Evolutionary conservation across 2,888 invertebrate species (phyloP).

Genomic region (Helobdella robusta): DNA sequence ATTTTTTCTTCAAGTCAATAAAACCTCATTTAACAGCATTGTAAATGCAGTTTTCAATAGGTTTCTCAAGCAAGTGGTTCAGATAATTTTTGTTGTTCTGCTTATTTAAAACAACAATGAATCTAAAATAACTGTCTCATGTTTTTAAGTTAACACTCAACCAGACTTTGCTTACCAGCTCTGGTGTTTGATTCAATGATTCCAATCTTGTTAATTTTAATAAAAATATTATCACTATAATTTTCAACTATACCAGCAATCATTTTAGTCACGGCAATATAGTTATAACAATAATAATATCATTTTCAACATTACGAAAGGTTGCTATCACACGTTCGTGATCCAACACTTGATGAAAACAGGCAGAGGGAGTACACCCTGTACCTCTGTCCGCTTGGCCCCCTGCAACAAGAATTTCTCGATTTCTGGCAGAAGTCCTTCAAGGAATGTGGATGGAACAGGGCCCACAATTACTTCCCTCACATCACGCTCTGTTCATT

Average conservation of each 20-base stretch:
- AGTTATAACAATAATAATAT: background rate
- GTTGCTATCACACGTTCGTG: constrained; percentile 79
- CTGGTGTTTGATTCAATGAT: background rate
- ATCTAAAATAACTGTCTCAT: too few species aligned
- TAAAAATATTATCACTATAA: background rate
- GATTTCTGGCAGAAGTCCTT: constrained; percentile 64
- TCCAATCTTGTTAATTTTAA: background rate
- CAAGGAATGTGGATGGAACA: constrained; percentile 70
- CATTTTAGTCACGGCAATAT: background rate
- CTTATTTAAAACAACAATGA: too few species aligned
- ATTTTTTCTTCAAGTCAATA: too few species aligned
- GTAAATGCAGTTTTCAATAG: too few species aligned
- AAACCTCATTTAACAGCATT: too few species aligned
- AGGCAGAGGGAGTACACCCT: constrained; percentile 71
- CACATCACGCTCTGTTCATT: constrained; percentile 81
- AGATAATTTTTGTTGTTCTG: too few species aligned
- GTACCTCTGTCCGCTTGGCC: constrained; percentile 74
- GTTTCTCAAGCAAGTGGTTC: too few species aligned
- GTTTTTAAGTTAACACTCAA: background rate
- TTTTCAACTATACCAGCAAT: background rate
- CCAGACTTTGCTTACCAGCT: background rate
- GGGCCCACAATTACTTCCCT: constrained; percentile 78
- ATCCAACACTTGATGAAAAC: constrained; percentile 66
- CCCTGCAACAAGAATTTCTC: constrained; percentile 61
- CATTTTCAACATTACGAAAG: constrained; percentile 35